Conservation (phyloP, 2,113 vertebrate genomes). For the Saccopteryx bilineata region DNA sequence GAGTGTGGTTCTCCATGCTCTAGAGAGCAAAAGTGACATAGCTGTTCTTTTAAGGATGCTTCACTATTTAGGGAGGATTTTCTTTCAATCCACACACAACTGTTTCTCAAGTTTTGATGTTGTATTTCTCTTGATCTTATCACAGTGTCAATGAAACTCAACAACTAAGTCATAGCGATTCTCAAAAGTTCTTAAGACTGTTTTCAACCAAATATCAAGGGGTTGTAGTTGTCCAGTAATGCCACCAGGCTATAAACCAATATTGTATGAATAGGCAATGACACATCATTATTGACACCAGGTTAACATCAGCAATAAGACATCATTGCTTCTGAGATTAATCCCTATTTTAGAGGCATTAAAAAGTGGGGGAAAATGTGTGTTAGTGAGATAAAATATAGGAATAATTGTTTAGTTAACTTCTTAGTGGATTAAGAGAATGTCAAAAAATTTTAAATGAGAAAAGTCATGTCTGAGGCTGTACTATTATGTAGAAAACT, state of each 20-base stretch:
- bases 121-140: not conserved
- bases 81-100: not conserved
- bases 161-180: not conserved
- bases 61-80: not conserved
- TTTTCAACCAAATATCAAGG: conserved; percentile 5
- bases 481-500: not conserved
- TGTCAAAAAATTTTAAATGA: not conserved
- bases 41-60: not conserved
- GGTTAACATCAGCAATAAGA: not conserved
- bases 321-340: not conserved
- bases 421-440: not conserved
- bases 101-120: not conserved
- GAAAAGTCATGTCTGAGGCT: not conserved
- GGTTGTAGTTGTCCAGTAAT: not conserved
- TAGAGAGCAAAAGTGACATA: not conserved
- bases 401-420: not conserved
- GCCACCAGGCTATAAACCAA: not conserved
- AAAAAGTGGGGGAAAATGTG: not conserved
- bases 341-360: not conserved
- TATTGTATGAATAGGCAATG: not conserved
- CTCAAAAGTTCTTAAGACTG: not conserved
- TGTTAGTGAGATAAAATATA: not conserved
- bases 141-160: not conserved
- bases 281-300: not conserved
- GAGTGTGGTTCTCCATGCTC: not conserved